A percentile compares a stretch with the other conserved stretches of the same genome.
Evolutionary conservation across 2,797 vertebrate genomes (phyloP).

Genomic region (Thunnus albacares): DNA sequence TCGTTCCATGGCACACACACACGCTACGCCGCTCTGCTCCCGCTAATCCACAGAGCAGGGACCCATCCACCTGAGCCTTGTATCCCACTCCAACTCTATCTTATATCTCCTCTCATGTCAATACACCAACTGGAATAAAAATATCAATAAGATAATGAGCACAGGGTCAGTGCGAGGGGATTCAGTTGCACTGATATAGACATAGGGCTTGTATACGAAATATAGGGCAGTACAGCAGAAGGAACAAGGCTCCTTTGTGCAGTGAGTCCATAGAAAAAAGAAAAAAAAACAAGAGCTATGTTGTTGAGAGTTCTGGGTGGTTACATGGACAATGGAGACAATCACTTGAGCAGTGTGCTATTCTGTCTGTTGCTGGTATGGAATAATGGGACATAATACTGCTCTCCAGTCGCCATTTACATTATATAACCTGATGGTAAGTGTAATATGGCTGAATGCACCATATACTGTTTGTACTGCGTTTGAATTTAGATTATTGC

Average conservation of each 20-base stretch:
- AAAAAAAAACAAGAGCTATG: slow-evolving; percentile 32
- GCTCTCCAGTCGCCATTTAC: slow-evolving; percentile 57
- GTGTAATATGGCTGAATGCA: slow-evolving; percentile 65
- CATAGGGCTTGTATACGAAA: slow-evolving; percentile 36
- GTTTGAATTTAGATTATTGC: slow-evolving; percentile 52
- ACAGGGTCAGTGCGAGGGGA: slow-evolving; percentile 9
- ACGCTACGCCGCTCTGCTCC: slow-evolving; percentile 5
- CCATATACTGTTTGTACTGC: slow-evolving; percentile 44
- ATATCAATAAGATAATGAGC: slow-evolving; percentile 61
- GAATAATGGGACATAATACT: slow-evolving; percentile 63
- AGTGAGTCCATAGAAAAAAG: slow-evolving; percentile 37
- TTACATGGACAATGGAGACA: slow-evolving; percentile 68
- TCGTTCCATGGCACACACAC: slow-evolving; percentile 39
- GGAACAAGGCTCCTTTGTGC: slow-evolving; percentile 47
- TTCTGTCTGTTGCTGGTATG: slow-evolving; percentile 53
- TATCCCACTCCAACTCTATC: slow-evolving; percentile 35
- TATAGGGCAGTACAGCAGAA: slow-evolving; percentile 35
- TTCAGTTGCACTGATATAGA: slow-evolving; percentile 14
- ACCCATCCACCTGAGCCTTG: slow-evolving; percentile 56
- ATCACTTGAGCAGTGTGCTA: slow-evolving; percentile 61
- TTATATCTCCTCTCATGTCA: slow-evolving; percentile 26
- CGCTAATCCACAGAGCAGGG: slow-evolving; percentile 53
- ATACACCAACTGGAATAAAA: slow-evolving; percentile 46
- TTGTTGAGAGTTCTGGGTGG: slow-evolving; percentile 67
- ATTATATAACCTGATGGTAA: slow-evolving; percentile 60